Conservation (phyloP, 2,113 vertebrate species). For the Brachirus orientalis region DNA sequence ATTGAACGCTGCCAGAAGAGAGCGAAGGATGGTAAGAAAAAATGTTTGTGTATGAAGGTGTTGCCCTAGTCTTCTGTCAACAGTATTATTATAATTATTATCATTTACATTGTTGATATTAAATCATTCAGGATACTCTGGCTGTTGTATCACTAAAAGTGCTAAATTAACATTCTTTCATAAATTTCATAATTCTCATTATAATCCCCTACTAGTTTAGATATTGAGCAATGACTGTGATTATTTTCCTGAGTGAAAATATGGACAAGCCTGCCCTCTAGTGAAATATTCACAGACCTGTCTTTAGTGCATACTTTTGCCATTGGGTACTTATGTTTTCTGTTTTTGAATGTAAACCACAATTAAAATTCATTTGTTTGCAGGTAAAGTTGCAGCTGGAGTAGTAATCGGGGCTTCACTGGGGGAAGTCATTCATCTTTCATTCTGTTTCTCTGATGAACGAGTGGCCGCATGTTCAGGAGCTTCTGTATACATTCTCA, state of each 20-base stretch:
- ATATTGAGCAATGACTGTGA: neutral
- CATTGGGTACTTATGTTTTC: neutral
- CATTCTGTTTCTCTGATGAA: slow-evolving; percentile 82
- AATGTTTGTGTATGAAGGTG: neutral
- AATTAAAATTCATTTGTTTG: slow-evolving; percentile 25
- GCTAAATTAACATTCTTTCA: neutral
- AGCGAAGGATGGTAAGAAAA: slow-evolving; percentile 77
- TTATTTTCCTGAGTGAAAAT: slow-evolving; percentile 17
- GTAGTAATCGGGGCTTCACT: slow-evolving; percentile 79
- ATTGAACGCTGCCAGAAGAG: slow-evolving; percentile 79
- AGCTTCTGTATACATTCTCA: slow-evolving; percentile 78
- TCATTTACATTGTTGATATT: neutral
- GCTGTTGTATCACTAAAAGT: neutral
- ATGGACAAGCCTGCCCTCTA: slow-evolving; percentile 35
- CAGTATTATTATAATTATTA: neutral
- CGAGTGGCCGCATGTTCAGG: slow-evolving; percentile 82
- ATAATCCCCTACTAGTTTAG: neutral
- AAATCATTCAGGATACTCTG: neutral
- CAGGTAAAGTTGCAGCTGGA: slow-evolving; percentile 84
- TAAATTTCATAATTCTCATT: neutral
- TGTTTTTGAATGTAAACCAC: neutral
- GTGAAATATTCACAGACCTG: neutral
- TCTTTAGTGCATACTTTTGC: neutral
- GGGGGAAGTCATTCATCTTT: slow-evolving; percentile 81
- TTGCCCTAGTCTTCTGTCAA: neutral